Evolutionary conservation across 2,113 vertebrate species (phyloP), one percentile per base, ranked within the genome.

Genomic region (Corvus cornix): DNA sequence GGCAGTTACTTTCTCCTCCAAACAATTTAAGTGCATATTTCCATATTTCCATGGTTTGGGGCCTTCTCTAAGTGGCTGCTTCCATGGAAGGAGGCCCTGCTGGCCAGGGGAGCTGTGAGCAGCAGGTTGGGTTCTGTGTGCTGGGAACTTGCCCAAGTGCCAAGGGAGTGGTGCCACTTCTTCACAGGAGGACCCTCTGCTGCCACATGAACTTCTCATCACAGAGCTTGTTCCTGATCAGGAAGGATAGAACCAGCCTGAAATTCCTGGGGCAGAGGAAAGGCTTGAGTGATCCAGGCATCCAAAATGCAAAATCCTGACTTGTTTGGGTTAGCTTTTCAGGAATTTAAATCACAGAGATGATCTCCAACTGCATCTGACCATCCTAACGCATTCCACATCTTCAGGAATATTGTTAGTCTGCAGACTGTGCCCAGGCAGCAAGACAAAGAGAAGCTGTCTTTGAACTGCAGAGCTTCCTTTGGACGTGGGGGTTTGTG

Each of bases 401-500:
- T 28, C 46, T 18, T 37, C 27, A 49, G 56, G 68, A 22, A 7
- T 35, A 19, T 1, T 49, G 35, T 30, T 11, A 7, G 33, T 13
- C 46, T 67, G 21, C n/a, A 48, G 67, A 1, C n/a, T 49, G 27
- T 31, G 41, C 33, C 48, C 24, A 37, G 52, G 48, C 28, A 87
- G 26, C 18, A 70, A 8, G 52, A 31, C 4, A 27, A 52, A 30
- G 75, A 33, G 13, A 46, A 44, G 16, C 9, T 66, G 24, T 5
- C 43, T 59, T 31, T 8, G 44, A 24, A n/a, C 33, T 72, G 19
- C 28, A 21, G 0, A 26, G 30, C 23, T 77, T 33, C 13, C 20
- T 41, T 16, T n/a, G 81, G 39, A 22, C 0, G 0, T 2, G 4
- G 31, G 39, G 8, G 2, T 31, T 18, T 33, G 26, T 81, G 59